Base-by-base conservation (phyloP, 2,113 vertebrate genomes). In the Corythoichthys intestinalis region DNA sequence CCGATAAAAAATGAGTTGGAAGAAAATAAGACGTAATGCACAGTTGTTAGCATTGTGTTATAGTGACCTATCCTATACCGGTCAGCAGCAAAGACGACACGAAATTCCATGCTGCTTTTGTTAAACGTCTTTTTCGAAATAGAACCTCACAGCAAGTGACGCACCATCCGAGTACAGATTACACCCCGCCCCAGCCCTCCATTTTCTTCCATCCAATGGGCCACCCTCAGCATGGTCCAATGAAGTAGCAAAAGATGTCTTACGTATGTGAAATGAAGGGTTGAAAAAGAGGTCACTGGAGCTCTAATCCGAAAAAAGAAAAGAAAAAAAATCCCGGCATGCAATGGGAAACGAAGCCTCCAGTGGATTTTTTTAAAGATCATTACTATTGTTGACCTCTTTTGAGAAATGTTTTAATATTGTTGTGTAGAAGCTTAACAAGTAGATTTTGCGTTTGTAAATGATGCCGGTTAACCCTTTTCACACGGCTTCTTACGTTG, bases 281-380 rank as follows among this genome's bases (percentile, higher is more conserved):
- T 91, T 92, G 87, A 92, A 83, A 91, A 90, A 89, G 79, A 91
- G 92, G 90, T 92, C 91, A 92, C 62, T 57, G 79, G 76, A 46
- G 72, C 80, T 74, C 69, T 85, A 81, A 86, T 85, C 83, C 62
- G 15, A 72, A 68, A 80, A 83, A 83, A 73, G 10, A 34, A 72
- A 72, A 68, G 72, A 85, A 76, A 70, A 47, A 68, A 77, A 12
- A 54, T 76, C 79, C 79, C 80, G 79, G 73, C 79, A 87, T 82
- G 79, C 84, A 81, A 72, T 61, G 66, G 34, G 79, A 59, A 76
- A 66, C 59, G 66, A 71, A 61, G 53, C 61, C 70, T 64, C 54
- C 66, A 65, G 39, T 72, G 71, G 76, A 75, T 85, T 66, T 53
- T 74, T 81, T 76, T 71, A 78, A 79, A 28, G 20, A 28, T 28